phyloP scores from a whole-genome alignment of 2,113 vertebrate genomes.

The Calyptommatus sinebrachiatus region DNA sequence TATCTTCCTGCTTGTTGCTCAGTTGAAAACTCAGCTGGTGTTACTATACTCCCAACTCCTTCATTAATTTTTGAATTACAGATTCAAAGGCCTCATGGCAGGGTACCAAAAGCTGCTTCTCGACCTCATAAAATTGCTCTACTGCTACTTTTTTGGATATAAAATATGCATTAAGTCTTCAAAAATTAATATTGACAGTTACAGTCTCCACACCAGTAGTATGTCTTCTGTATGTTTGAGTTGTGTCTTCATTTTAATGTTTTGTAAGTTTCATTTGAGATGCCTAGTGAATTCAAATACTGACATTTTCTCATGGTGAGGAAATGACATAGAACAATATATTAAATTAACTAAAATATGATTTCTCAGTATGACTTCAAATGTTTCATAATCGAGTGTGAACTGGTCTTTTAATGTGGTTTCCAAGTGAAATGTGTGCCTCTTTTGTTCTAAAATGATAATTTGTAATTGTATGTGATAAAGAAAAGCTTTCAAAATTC shows the following conservation, averaged over 20 bases:
- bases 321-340: not conserved
- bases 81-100: constrained; percentile 47
- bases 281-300: not conserved
- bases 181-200: constrained; percentile 52
- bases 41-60: constrained; percentile 24
- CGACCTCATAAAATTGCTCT: constrained; percentile 16
- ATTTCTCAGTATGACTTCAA: not conserved
- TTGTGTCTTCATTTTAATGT: not conserved
- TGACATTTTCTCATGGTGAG: not conserved
- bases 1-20: constrained; percentile 44
- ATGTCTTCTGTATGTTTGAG: not conserved
- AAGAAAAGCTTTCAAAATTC: not conserved
- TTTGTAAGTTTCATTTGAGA: not conserved
- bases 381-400: not conserved
- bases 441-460: not conserved
- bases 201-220: constrained; percentile 19
- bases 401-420: no score
- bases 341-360: not conserved
- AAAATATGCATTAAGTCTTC: constrained; percentile 44
- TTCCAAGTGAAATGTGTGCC: not conserved
- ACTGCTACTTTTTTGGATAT: constrained; percentile 49
- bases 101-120: constrained; percentile 24
- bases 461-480: not conserved
- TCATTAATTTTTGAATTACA: constrained; percentile 56
- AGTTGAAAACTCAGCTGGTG: constrained; percentile 13